Conservation (phyloP, 2,797 vertebrate species). For the Falco naumanni region DNA sequence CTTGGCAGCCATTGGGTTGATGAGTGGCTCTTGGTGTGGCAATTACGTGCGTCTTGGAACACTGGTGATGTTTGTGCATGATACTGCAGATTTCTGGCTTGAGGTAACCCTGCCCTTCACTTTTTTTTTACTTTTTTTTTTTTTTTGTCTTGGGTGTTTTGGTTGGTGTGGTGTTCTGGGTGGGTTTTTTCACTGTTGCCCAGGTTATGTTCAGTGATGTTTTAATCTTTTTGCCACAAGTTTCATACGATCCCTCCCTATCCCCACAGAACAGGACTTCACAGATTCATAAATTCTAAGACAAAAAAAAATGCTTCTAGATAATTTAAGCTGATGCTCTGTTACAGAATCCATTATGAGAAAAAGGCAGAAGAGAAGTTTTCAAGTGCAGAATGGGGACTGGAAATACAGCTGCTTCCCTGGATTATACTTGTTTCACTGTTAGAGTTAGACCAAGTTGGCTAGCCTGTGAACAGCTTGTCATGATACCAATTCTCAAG, state of each 20-base stretch:
- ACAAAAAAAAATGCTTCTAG: background rate
- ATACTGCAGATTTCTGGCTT: conserved; percentile 90
- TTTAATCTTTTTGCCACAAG: background rate
- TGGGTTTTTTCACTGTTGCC: background rate
- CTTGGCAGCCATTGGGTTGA: conserved; percentile 86
- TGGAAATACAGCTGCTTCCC: background rate
- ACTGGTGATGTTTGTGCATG: conserved; percentile 89
- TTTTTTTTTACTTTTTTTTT: background rate
- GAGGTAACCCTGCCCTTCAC: conserved; percentile 81
- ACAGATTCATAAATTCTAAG: background rate
- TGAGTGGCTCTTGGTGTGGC: conserved; percentile 91
- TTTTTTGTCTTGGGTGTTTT: background rate
- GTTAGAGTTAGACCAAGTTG: background rate
- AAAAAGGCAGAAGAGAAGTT: background rate
- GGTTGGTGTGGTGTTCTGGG: background rate
- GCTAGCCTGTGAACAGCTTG: background rate
- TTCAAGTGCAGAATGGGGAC: background rate
- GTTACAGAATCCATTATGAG: background rate
- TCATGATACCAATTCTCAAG: background rate
- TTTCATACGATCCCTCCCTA: background rate
- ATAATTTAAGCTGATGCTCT: background rate
- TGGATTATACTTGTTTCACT: background rate
- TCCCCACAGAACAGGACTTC: background rate
- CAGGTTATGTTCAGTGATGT: background rate
- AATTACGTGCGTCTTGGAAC: conserved; percentile 94